phyloP scores from a whole-genome alignment of 2,888 invertebrate genomes.

The Biston stratarius region DNA sequence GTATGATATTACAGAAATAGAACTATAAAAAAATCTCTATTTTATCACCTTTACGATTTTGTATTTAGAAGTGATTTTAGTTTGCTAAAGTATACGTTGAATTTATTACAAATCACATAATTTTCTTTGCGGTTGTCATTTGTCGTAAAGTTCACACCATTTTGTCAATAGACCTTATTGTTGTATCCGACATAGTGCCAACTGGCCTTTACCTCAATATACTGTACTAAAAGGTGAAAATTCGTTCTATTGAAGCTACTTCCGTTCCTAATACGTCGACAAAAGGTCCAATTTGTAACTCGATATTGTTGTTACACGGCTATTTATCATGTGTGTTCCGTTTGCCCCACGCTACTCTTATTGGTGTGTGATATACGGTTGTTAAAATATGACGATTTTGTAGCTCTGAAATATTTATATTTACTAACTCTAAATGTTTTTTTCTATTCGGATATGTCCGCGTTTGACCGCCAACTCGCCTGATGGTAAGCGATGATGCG shows the following conservation, averaged over 20 bases:
- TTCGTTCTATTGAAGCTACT: slow-evolving; percentile 60
- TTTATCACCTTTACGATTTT: too few relatives aligned
- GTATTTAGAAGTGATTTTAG: too few relatives aligned
- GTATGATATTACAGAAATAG: too few relatives aligned
- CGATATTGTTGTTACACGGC: slow-evolving; percentile 67
- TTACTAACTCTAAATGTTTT: too few relatives aligned
- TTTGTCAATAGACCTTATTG: background rate
- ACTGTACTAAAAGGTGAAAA: slow-evolving; percentile 29
- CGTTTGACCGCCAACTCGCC: too few relatives aligned
- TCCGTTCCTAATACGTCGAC: slow-evolving; percentile 62
- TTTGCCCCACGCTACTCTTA: slow-evolving; percentile 55
- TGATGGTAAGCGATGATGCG: too few relatives aligned
- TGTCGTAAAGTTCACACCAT: background rate
- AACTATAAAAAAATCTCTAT: too few relatives aligned
- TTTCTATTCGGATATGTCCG: too few relatives aligned
- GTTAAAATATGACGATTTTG: slow-evolving; percentile 43
- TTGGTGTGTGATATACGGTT: slow-evolving; percentile 51
- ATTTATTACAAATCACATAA: too few relatives aligned
- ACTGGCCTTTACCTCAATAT: slow-evolving; percentile 27
- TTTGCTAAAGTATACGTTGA: too few relatives aligned
- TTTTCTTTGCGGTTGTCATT: background rate
- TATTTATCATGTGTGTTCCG: slow-evolving; percentile 69
- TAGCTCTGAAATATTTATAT: background rate
- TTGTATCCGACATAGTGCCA: background rate
- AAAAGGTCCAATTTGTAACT: slow-evolving; percentile 70